Conservation (phyloP, 2,113 vertebrate genomes). For the Chlamydotis undulata region DNA sequence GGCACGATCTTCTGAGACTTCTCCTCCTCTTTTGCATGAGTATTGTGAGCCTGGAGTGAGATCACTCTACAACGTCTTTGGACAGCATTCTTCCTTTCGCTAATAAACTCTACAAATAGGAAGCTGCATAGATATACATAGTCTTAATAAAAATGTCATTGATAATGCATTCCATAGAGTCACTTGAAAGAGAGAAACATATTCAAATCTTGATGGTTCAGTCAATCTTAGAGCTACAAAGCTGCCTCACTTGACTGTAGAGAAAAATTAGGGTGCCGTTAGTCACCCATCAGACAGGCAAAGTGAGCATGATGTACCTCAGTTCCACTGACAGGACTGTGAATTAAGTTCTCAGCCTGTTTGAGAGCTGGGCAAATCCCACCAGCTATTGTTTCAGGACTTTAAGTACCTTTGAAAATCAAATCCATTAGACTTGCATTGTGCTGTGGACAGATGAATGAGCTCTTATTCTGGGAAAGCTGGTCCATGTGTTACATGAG, state of each 20-base stretch:
- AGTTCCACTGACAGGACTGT: background rate
- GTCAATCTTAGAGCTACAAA: background rate
- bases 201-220: background rate
- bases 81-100: background rate
- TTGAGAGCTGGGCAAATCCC: background rate
- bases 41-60: background rate
- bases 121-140: background rate
- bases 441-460: background rate
- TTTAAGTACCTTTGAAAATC: background rate
- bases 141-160: background rate
- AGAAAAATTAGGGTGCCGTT: background rate
- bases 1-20: background rate
- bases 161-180: accelerated
- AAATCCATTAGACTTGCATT: background rate
- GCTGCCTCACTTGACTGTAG: background rate
- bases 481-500: background rate
- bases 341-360: background rate
- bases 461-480: background rate
- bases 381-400: background rate
- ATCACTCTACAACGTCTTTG: background rate
- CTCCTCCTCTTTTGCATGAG: background rate
- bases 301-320: background rate
- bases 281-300: background rate
- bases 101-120: background rate
- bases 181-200: background rate